Base-by-base conservation (phyloP, 1,140 invertebrate genomes). In the Monochamus saltuarius region DNA sequence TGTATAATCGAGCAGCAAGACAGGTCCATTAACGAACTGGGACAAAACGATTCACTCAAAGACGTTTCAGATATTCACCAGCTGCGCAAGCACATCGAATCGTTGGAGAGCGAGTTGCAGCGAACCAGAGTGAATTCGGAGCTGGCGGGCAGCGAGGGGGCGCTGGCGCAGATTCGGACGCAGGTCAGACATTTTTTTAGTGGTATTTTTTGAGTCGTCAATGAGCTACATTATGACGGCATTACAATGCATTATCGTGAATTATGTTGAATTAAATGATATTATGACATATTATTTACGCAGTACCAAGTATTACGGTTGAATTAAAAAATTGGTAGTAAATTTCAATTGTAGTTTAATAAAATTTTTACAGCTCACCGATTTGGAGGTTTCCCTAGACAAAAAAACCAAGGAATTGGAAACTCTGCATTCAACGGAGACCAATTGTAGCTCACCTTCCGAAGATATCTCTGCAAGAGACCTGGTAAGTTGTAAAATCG, bases 381-480 rank as follows among this genome's bases (percentile, higher is more conserved):
- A 85, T 35, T 81, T 89, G 64, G 82, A 86, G 72, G 77, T 73
- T 64, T 78, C 81, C 19, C 42, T 90, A 16, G 85, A 85, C 49
- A 82, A 84, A 68, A 84, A 85, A 72, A 89, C 86, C 4, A 84
- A 83, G 56, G 83, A 84, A 36, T 67, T 91, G 22, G 89, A 92
- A 77, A 80, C 82, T 1, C 63, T 86, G n/a, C 87, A 90, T 79
- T 83, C 80, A 69, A 82, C 73, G 67, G 81, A 79, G 40, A 83
- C 81, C 17, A 79, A 75, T 70, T 81, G 86, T 58, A 86, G 86
- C 62, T 87, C 89, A 38, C 88, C 85, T 16, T 89, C 87, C 60
- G 90, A 92, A 73, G 89, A 91, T 72, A 85, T 91, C 37, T 91
- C 89, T 0, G 80, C 89, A 2, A 81, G 85, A 57, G 87, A 87